Conservation (phyloP, 1,140 invertebrate species). For the Drosophila leontia region DNA sequence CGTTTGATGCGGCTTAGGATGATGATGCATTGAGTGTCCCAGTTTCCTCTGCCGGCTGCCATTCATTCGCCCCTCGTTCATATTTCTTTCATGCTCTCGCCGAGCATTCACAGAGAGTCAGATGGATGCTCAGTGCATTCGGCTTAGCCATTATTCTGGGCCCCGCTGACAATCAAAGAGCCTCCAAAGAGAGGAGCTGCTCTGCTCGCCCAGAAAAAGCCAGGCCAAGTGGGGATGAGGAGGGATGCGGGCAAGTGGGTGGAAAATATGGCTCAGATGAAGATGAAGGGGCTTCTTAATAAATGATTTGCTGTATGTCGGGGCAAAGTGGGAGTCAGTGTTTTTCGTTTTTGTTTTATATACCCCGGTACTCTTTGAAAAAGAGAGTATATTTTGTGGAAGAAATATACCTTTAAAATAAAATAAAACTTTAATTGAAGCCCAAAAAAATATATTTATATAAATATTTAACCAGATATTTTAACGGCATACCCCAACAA, state of each 20-base stretch:
- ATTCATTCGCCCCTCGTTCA: conserved; percentile 28
- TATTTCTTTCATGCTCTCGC: conserved; percentile 39
- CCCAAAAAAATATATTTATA: too few species aligned
- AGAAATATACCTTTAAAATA: not conserved
- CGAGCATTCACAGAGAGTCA: conserved; percentile 22
- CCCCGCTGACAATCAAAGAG: conserved; percentile 38
- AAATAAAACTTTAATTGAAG: too few species aligned
- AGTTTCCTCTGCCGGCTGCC: conserved; percentile 37
- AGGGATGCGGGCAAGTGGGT: not conserved
- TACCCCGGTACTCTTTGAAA: not conserved
- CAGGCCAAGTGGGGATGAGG: conserved; percentile 24
- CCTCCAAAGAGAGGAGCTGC: conserved; percentile 10
- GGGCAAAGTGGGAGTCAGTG: conserved; percentile 8
- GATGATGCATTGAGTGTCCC: conserved; percentile 56
- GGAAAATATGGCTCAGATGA: conserved; percentile 28
- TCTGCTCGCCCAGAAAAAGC: conserved; percentile 18
- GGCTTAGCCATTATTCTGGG: conserved; percentile 50
- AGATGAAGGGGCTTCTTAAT: conserved; percentile 37
- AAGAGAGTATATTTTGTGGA: not conserved
- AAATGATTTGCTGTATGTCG: conserved; percentile 38
- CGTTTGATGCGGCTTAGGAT: conserved; percentile 57
- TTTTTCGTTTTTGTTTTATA: conserved; percentile 11
- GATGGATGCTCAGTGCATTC: conserved; percentile 43
- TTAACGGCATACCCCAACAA: too few species aligned
- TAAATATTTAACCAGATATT: too few species aligned